phyloP scores from a whole-genome alignment of 2,888 invertebrate genomes.

The Scaptodrosophila latifasciaeformis region DNA sequence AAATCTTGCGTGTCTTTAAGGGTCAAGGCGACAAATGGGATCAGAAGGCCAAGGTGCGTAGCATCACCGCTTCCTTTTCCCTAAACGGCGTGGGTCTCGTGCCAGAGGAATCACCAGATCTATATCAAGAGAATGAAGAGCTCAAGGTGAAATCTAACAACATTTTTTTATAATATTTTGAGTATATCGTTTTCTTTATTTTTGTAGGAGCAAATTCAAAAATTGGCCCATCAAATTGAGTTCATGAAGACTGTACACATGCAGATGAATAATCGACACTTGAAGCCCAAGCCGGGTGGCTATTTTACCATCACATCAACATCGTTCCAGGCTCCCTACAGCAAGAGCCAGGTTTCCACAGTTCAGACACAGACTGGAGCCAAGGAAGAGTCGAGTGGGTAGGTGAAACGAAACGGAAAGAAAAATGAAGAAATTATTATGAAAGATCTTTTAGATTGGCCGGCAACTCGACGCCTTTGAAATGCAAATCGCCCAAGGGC shows the following conservation, averaged over 20 bases:
- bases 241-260: conserved; percentile 96
- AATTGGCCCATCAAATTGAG: conserved; percentile 92
- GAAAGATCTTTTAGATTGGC: conserved; percentile 18
- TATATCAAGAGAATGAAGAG: conserved; percentile 93
- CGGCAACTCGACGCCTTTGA: conserved; percentile 68
- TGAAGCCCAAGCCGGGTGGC: conserved; percentile 88
- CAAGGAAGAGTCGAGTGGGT: conserved; percentile 64
- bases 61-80: conserved; percentile 89
- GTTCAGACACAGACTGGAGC: conserved; percentile 74
- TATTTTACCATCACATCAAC: conserved; percentile 83
- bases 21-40: conserved; percentile 95
- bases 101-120: conserved; percentile 88
- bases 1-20: conserved; percentile 87
- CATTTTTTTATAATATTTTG: background rate
- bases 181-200: background rate
- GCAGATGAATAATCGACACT: conserved; percentile 93
- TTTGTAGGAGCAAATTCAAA: conserved; percentile 89
- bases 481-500: conserved; percentile 72
- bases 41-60: conserved; percentile 86
- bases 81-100: conserved; percentile 90
- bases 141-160: conserved; percentile 80
- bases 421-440: background rate
- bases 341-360: conserved; percentile 70
- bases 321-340: conserved; percentile 75
- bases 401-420: conserved; percentile 16